Evolutionary conservation across 2,888 invertebrate genomes (phyloP).

Genomic region (Hybos culiciformis): DNA sequence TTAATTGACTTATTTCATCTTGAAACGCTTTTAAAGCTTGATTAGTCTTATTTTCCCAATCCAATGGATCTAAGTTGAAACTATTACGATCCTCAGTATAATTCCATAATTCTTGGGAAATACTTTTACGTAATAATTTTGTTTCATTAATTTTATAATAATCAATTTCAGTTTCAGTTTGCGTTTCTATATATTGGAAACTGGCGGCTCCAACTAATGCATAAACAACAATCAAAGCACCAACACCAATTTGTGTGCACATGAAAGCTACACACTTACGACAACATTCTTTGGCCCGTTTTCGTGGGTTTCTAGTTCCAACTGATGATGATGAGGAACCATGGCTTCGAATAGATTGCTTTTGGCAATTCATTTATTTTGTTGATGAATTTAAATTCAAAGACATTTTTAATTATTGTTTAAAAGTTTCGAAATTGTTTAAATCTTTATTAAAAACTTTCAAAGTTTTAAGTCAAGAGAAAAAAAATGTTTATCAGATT

Average conservation of each 20-base stretch:
- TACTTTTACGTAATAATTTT: slow-evolving; percentile 41
- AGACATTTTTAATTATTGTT: too few species aligned
- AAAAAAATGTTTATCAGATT: too few species aligned
- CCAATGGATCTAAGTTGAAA: slow-evolving; percentile 51
- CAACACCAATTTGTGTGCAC: slow-evolving; percentile 86
- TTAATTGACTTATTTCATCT: slow-evolving; percentile 48
- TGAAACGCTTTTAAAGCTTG: slow-evolving; percentile 52
- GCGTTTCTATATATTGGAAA: slow-evolving; percentile 64
- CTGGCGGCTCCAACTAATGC: slow-evolving; percentile 73
- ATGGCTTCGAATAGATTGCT: slow-evolving; percentile 48
- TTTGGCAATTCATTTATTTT: slow-evolving; percentile 21
- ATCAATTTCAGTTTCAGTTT: too few species aligned
- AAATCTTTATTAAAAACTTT: too few species aligned
- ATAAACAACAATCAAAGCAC: slow-evolving; percentile 74
- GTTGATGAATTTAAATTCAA: too few species aligned
- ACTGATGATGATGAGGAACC: slow-evolving; percentile 51
- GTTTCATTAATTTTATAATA: too few species aligned
- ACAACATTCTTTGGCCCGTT: slow-evolving; percentile 71
- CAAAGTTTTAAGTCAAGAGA: too few species aligned
- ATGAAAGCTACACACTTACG: slow-evolving; percentile 78
- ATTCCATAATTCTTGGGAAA: slow-evolving; percentile 53
- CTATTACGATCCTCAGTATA: slow-evolving; percentile 52
- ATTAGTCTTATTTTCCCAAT: slow-evolving; percentile 49
- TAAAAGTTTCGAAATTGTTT: too few species aligned
- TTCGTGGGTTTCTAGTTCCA: slow-evolving; percentile 52